phyloP scores from a whole-genome alignment of 2,797 vertebrate genomes.

The Leptoclinus maculatus region DNA sequence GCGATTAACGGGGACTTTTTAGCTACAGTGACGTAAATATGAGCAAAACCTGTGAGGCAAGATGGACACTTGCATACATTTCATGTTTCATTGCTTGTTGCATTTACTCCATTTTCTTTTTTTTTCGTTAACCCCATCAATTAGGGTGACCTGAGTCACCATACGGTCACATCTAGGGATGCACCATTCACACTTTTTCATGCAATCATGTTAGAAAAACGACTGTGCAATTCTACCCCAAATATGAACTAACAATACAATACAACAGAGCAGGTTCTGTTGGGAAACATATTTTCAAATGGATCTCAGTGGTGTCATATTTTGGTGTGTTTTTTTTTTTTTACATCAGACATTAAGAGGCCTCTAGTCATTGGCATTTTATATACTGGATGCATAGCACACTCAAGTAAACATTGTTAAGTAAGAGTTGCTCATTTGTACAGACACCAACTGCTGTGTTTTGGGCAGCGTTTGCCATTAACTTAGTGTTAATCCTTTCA shows the following conservation, averaged over 20 bases:
- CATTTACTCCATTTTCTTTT: not conserved
- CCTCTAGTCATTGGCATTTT: not conserved
- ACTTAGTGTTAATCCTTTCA: slow-evolving; percentile 52
- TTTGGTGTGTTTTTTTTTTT: not conserved
- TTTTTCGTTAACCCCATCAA: not conserved
- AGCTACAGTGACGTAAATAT: slow-evolving; percentile 20
- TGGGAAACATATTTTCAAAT: slow-evolving; percentile 20
- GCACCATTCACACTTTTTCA: not conserved
- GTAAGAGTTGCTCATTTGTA: not conserved
- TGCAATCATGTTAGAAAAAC: not conserved
- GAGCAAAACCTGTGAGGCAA: slow-evolving; percentile 17
- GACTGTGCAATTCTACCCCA: not conserved
- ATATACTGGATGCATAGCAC: not conserved
- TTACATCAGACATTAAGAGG: not conserved
- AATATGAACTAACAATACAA: not conserved
- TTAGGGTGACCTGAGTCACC: slow-evolving; percentile 1
- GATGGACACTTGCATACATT: slow-evolving; percentile 16
- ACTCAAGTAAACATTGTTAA: not conserved
- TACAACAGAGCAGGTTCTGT: not conserved
- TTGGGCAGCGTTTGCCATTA: slow-evolving; percentile 22
- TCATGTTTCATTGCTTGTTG: slow-evolving; percentile 12
- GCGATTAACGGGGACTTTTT: slow-evolving; percentile 37
- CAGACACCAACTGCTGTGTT: slow-evolving; percentile 17
- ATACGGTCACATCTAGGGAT: slow-evolving; percentile 3
- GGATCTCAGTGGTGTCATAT: slow-evolving; percentile 6